phyloP scores from a whole-genome alignment of 2,888 invertebrate genomes.

The Drosophila kokeensis region DNA sequence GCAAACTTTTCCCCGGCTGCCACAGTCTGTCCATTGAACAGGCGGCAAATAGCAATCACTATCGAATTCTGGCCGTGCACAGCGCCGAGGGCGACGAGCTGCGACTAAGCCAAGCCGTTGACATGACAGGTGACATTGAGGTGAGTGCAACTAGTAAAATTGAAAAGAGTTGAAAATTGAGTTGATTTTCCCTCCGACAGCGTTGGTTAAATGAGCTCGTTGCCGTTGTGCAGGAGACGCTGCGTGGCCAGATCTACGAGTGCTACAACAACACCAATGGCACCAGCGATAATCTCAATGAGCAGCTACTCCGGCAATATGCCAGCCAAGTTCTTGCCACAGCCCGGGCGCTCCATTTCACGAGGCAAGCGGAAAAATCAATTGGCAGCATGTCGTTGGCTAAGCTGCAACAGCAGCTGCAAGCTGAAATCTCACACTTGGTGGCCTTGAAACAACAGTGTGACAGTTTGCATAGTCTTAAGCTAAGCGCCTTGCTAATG shows the following conservation, averaged over 20 bases:
- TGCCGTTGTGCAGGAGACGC: slow-evolving; percentile 91
- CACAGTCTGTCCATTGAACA: slow-evolving; percentile 89
- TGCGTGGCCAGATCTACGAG: slow-evolving; percentile 89
- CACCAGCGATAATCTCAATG: slow-evolving; percentile 82
- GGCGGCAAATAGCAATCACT: slow-evolving; percentile 46
- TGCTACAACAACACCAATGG: slow-evolving; percentile 84
- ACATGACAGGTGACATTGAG: slow-evolving; percentile 83
- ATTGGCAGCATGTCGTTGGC: slow-evolving; percentile 89
- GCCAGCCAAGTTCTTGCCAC: slow-evolving; percentile 92
- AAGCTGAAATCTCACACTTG: slow-evolving; percentile 83
- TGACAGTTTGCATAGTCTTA: slow-evolving; percentile 89
- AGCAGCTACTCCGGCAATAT: slow-evolving; percentile 85
- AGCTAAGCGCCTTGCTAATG: slow-evolving; percentile 95
- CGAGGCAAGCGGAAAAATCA: slow-evolving; percentile 92
- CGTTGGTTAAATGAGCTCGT: slow-evolving; percentile 88
- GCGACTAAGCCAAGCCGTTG: slow-evolving; percentile 73
- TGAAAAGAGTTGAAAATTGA: background rate
- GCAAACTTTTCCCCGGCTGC: slow-evolving; percentile 97
- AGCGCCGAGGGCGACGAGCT: slow-evolving; percentile 85
- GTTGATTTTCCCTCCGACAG: slow-evolving; percentile 45
- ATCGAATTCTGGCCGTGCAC: slow-evolving; percentile 86
- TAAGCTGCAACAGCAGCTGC: slow-evolving; percentile 86
- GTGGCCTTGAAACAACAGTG: slow-evolving; percentile 75
- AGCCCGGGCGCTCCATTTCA: slow-evolving; percentile 93
- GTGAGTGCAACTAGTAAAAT: slow-evolving; percentile 55